Percentiles rank a stretch among this genome's conserved stretches.
phyloP scores from a whole-genome alignment of 2,797 vertebrate species.

The Trachurus trachurus region DNA sequence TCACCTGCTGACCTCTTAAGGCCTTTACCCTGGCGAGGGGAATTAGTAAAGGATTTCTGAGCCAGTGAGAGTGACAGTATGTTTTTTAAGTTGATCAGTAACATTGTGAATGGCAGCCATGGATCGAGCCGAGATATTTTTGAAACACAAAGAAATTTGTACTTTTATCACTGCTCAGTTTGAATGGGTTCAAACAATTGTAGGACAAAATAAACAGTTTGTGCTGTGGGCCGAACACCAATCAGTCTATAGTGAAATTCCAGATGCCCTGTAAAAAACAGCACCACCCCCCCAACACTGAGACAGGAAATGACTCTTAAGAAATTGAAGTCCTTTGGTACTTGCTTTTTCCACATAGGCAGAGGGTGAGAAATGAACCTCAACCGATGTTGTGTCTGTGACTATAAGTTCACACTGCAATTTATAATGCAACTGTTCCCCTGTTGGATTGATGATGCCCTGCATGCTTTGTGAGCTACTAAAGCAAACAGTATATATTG shows the following conservation, averaged over 20 bases:
- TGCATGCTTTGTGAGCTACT: not conserved
- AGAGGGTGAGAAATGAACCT: conserved; percentile 29
- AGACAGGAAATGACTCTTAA: conserved; percentile 56
- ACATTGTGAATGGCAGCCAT: conserved; percentile 8
- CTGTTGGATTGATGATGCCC: not conserved
- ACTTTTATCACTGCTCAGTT: not conserved
- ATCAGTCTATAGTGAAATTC: conserved; percentile 42
- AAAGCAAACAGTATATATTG: not conserved
- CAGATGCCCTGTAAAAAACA: conserved; percentile 36
- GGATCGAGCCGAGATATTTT: not conserved
- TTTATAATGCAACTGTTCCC: not conserved
- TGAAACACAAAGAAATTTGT: not conserved
- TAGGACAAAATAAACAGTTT: not conserved
- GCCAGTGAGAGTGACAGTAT: conserved; percentile 57
- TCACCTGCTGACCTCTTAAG: conserved; percentile 70
- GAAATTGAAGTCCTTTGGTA: conserved; percentile 46
- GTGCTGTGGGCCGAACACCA: conserved; percentile 8
- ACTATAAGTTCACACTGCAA: not conserved
- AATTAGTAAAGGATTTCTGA: conserved; percentile 66
- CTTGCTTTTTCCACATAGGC: conserved; percentile 47
- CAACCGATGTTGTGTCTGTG: conserved; percentile 24
- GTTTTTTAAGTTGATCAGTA: conserved; percentile 50
- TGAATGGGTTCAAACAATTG: not conserved
- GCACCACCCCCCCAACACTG: conserved; percentile 14
- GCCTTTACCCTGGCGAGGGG: conserved; percentile 50